Evolutionary conservation across 1,140 invertebrate species (phyloP).

Genomic region (Papilio machaon): DNA sequence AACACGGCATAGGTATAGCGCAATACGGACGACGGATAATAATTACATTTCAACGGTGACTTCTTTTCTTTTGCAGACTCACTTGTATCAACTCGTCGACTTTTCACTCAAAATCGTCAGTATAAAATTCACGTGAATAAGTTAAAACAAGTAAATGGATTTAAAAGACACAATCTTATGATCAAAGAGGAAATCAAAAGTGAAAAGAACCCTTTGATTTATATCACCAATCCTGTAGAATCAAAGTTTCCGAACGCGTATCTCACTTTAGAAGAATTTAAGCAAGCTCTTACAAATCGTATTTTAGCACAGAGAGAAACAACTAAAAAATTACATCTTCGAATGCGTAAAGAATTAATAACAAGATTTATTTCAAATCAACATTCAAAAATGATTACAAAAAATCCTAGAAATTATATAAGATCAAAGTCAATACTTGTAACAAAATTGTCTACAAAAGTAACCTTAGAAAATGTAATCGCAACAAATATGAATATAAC

Average conservation of each 20-base stretch:
- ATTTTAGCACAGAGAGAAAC: conserved; percentile 44
- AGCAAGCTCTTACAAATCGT: conserved; percentile 53
- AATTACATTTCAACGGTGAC: background rate
- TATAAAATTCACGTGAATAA: conserved; percentile 65
- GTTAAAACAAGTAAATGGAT: conserved; percentile 70
- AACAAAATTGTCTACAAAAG: background rate
- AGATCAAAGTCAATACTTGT: background rate
- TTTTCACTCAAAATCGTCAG: conserved; percentile 37
- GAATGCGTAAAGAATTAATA: background rate
- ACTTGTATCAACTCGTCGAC: conserved; percentile 30
- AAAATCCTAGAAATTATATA: background rate
- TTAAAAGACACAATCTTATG: conserved; percentile 65
- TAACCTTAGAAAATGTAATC: background rate
- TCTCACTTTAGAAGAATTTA: conserved; percentile 66
- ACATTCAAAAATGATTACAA: background rate
- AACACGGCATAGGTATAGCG: too few relatives aligned
- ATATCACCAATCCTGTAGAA: conserved; percentile 74
- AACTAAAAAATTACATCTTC: conserved; percentile 3
- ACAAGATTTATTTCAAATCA: background rate
- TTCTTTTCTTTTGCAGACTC: conserved; percentile 29
- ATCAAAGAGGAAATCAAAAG: conserved; percentile 46
- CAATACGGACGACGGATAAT: too few relatives aligned
- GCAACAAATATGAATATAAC: background rate
- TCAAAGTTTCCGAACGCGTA: conserved; percentile 64
- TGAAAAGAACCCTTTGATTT: conserved; percentile 54